phyloP scores from a whole-genome alignment of 2,888 invertebrate species.

The Netelia melanura region DNA sequence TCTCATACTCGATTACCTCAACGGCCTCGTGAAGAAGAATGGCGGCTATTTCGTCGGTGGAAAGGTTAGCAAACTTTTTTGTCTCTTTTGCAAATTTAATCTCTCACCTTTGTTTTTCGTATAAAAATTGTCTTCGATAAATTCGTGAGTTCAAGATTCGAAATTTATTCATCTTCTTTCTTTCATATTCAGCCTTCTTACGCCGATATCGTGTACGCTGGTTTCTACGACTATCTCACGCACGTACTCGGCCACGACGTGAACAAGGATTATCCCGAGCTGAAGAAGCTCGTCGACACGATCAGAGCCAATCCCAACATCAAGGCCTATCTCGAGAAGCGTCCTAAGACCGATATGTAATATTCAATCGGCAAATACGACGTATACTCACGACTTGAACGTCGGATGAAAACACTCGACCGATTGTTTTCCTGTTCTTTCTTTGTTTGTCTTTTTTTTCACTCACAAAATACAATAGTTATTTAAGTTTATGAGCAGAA shows the following conservation, averaged over 20 bases:
- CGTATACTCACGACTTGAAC: background rate
- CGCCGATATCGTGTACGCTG: constrained; percentile 84
- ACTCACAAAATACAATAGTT: constrained; percentile 30
- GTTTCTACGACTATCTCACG: constrained; percentile 81
- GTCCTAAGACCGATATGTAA: constrained; percentile 76
- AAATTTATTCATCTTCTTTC: background rate
- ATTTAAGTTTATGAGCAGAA: background rate
- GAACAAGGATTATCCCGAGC: constrained; percentile 83
- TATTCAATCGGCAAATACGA: background rate
- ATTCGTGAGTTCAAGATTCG: background rate
- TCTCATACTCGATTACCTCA: constrained; percentile 75
- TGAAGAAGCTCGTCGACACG: constrained; percentile 83
- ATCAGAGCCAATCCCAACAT: constrained; percentile 83
- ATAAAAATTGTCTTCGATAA: background rate
- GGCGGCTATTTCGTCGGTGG: constrained; percentile 80
- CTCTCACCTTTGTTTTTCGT: background rate
- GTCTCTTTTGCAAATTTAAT: background rate
- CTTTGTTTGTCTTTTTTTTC: constrained; percentile 21
- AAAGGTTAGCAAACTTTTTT: constrained; percentile 75
- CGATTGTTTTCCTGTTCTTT: constrained; percentile 1
- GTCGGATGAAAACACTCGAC: background rate
- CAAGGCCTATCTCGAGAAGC: constrained; percentile 83
- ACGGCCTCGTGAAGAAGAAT: constrained; percentile 79
- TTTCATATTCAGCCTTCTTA: constrained; percentile 83
- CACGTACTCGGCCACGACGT: constrained; percentile 76